phyloP scores from a whole-genome alignment of 2,797 vertebrate species.

The Silurus lanzhouensis region DNA sequence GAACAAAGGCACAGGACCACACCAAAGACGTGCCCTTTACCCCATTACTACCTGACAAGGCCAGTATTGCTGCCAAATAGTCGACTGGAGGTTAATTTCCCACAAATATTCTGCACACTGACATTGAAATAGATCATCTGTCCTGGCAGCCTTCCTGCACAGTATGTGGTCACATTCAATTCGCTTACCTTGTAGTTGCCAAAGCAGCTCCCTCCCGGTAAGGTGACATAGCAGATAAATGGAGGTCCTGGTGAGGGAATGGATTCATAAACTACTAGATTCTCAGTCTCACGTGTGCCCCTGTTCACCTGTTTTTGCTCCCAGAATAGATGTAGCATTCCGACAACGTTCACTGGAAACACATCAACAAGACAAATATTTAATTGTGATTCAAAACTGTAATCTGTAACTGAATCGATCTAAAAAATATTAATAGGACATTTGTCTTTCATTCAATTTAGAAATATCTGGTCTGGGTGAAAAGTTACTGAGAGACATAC shows the following conservation, averaged over 20 bases:
- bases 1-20: conserved; percentile 30
- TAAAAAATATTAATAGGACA: too few relatives aligned
- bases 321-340: conserved; percentile 90
- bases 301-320: conserved; percentile 81
- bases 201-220: conserved; percentile 91
- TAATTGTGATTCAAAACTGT: too few relatives aligned
- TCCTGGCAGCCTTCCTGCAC: conserved; percentile 8
- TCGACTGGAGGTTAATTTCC: neutral
- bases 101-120: conserved; percentile 2
- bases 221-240: conserved; percentile 86
- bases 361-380: conserved; percentile 20
- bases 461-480: too few relatives aligned
- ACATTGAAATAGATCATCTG: neutral
- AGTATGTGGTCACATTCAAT: conserved; percentile 14
- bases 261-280: conserved; percentile 84
- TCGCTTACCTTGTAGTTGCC: conserved; percentile 86
- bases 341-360: conserved; percentile 86
- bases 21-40: conserved; percentile 2
- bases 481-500: neutral
- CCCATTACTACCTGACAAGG: conserved; percentile 9
- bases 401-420: too few relatives aligned
- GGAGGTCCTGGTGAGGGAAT: conserved; percentile 79
- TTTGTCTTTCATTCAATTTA: neutral
- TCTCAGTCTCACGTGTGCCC: conserved; percentile 72
- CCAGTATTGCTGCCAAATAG: conserved; percentile 4